A percentile compares a stretch with the other conserved stretches of the same genome.
phyloP scores from a whole-genome alignment of 2,113 vertebrate species.

The Pelvicachromis taeniatus region DNA sequence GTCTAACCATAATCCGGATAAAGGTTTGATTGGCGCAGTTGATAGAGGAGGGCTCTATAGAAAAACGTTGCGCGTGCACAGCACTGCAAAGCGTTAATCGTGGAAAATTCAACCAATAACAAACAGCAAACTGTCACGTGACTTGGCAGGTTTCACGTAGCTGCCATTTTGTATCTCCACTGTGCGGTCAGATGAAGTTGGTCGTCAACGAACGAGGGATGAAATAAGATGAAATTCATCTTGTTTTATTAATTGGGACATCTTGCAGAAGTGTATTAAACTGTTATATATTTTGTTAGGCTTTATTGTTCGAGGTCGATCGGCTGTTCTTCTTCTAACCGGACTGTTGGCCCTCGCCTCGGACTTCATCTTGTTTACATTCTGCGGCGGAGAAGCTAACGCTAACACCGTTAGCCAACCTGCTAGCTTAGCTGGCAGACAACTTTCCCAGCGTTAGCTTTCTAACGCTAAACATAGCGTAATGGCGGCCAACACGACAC shows the following conservation, averaged over 20 bases:
- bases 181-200: neutral
- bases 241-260: neutral
- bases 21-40: neutral
- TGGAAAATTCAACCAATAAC: neutral
- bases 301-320: rapidly evolving
- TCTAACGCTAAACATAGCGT: slow-evolving; percentile 39
- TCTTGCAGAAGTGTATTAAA: neutral
- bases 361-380: slow-evolving; percentile 43
- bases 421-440: neutral
- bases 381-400: neutral
- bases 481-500: slow-evolving; percentile 78
- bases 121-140: neutral
- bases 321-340: neutral
- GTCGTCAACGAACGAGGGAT: neutral
- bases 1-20: rapidly evolving
- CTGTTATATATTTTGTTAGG: neutral
- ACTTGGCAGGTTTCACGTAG: neutral
- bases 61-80: neutral
- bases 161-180: slow-evolving; percentile 63
- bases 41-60: neutral
- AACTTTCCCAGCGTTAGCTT: slow-evolving; percentile 14
- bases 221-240: neutral
- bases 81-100: neutral
- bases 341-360: neutral
- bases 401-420: slow-evolving; percentile 13